These are phyloP conservation scores for Cosmia trapezina DNA, from an alignment of 2,888 invertebrate species.

Conservation along the genomic window DNA sequence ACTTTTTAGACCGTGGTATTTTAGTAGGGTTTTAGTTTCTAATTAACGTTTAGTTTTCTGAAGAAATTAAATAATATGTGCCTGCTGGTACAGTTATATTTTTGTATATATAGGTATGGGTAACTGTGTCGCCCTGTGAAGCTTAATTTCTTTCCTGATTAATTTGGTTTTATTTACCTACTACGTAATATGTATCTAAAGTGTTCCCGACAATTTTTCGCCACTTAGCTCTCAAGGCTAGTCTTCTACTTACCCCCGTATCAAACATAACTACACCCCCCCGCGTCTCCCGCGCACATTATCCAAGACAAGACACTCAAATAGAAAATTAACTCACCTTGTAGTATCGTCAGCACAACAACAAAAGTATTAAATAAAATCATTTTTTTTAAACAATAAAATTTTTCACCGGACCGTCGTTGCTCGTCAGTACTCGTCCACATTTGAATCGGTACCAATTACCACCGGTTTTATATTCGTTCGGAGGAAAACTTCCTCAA, in stretches of 20 bases:
- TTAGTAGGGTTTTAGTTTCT: too few relatives aligned
- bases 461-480: slow-evolving; percentile 58
- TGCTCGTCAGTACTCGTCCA: slow-evolving; percentile 34
- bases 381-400: slow-evolving; percentile 39
- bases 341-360: slow-evolving; percentile 29
- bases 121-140: neutral
- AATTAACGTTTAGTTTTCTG: too few relatives aligned
- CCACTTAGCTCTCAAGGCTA: neutral
- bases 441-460: slow-evolving; percentile 51
- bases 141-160: neutral
- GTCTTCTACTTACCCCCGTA: neutral
- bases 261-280: too few relatives aligned
- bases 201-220: too few relatives aligned
- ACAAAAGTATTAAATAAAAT: slow-evolving; percentile 27
- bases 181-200: neutral
- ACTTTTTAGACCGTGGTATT: too few relatives aligned
- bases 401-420: slow-evolving; percentile 45
- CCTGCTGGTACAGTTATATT: too few relatives aligned
- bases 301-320: neutral
- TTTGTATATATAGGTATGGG: too few relatives aligned
- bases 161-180: neutral
- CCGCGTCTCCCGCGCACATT: neutral
- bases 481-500: too few relatives aligned
- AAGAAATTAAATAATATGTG: too few relatives aligned
- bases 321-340: slow-evolving; percentile 50